phyloP scores from a whole-genome alignment of 2,888 invertebrate species.

The Chymomyza fuscimana region DNA sequence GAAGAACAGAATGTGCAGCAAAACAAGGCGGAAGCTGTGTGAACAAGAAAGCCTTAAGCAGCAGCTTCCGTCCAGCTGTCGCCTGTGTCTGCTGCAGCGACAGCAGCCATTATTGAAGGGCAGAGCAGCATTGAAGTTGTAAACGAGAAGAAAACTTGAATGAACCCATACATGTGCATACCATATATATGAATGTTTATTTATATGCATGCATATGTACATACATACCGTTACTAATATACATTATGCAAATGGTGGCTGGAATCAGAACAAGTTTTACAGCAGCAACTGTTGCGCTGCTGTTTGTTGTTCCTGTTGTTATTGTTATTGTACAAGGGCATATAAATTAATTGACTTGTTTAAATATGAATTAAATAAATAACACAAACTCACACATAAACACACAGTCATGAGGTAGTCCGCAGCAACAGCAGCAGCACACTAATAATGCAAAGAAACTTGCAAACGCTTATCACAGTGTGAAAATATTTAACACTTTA shows the following conservation, averaged over 20 bases:
- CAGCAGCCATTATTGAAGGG: slow-evolving; percentile 22
- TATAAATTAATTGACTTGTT: slow-evolving; percentile 52
- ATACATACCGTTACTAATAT: slow-evolving; percentile 36
- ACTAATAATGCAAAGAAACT: slow-evolving; percentile 5
- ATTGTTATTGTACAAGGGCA: slow-evolving; percentile 61
- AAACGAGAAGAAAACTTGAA: slow-evolving; percentile 40
- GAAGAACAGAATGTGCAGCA: slow-evolving; percentile 14
- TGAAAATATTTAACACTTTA: slow-evolving; percentile 47
- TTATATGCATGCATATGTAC: slow-evolving; percentile 6
- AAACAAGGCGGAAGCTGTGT: slow-evolving; percentile 45
- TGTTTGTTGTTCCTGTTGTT: slow-evolving; percentile 29
- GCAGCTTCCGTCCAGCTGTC: slow-evolving; percentile 40
- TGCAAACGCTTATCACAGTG: slow-evolving; percentile 42
- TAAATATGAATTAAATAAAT: slow-evolving; percentile 61
- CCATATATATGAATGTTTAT: background rate
- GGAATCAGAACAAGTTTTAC: slow-evolving; percentile 38
- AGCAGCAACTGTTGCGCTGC: slow-evolving; percentile 17
- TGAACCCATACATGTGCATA: slow-evolving; percentile 30
- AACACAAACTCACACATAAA: slow-evolving; percentile 15
- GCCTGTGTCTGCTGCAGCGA: background rate
- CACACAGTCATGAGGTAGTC: background rate
- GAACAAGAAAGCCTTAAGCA: slow-evolving; percentile 48
- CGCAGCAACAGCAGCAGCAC: slow-evolving; percentile 4
- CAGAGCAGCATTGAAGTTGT: slow-evolving; percentile 6
- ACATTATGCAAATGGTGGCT: slow-evolving; percentile 20